Base-by-base conservation (phyloP, 2,797 vertebrate species). In the Thripadectes ignobilis region DNA sequence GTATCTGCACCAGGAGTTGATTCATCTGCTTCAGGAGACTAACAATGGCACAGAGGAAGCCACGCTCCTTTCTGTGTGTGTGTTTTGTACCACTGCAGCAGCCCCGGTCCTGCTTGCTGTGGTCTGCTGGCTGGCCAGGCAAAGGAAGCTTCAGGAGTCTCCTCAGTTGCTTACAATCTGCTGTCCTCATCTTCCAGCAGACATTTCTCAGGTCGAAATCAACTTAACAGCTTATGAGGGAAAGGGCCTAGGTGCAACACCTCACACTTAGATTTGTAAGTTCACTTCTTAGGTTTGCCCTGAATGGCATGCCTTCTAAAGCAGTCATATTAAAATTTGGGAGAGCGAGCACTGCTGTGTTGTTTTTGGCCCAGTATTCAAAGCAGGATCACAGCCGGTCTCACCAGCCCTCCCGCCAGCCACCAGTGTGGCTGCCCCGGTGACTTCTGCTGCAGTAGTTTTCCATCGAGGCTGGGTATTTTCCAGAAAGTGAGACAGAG, bases 401-500 rank as follows among this genome's bases (percentile, higher is more conserved):
- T 55, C 41, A 8, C 22, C 54, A 76, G 36, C 63, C 32, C 45
- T 48, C 43, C 79, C 3, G 1, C 43, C 41, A 12, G 16, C 36
- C 51, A 2, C 0, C 21, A 18, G 34, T 46, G 34, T 1, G 3
- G 63, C 48, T 9, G 1, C 0, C 0, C 29, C 51, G 65, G 78
- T 69, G 52, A 54, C 46, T 85, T 73, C 71, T 79, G 51, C 81
- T 94, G 91, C 77, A 91, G 96, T 94, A 96, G 89, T 94, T 95
- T 96, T 97, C 96, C 95, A 92, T 19, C 2, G 2, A 90, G 48
- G 43, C 63, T 87, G 85, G 81, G 89, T 95, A 90, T 91, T 96
- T 97, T 97, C 90, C 92, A 95, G 88, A 85, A 92, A 85, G 72
- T 22, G 48, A 92, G 61, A 69, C 51, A 69, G 76, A 79, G 88